These are phyloP conservation scores for Anagyrus pseudococci DNA, from an alignment of 2,888 invertebrate genomes.

Conservation along the genomic window DNA sequence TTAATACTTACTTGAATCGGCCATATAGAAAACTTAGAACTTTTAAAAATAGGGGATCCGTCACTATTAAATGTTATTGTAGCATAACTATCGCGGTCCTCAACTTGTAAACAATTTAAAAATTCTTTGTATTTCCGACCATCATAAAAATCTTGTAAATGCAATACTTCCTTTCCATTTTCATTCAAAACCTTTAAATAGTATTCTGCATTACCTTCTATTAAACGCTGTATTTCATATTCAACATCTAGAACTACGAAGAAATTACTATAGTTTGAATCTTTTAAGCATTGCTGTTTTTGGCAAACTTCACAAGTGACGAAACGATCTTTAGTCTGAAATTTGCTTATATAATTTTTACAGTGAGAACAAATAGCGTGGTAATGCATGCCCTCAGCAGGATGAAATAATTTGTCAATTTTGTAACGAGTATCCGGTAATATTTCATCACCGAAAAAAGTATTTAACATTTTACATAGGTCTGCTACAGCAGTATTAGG, in stretches of 20 bases:
- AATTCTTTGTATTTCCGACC: neutral
- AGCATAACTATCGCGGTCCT: neutral
- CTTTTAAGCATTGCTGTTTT: too few relatives aligned
- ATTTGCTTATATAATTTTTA: neutral
- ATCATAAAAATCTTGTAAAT: neutral
- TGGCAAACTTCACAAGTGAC: too few relatives aligned
- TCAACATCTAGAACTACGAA: too few relatives aligned
- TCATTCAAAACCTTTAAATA: too few relatives aligned
- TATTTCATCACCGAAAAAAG: neutral
- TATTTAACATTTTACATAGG: neutral
- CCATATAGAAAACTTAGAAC: constrained; percentile 29
- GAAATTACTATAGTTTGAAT: too few relatives aligned
- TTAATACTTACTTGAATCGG: constrained; percentile 32
- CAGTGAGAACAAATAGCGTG: neutral
- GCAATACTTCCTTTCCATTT: too few relatives aligned
- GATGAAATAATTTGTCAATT: neutral
- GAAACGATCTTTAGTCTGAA: neutral
- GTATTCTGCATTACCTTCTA: too few relatives aligned
- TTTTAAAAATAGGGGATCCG: constrained; percentile 30
- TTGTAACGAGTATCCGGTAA: neutral
- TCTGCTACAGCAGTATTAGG: neutral
- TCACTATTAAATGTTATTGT: constrained; percentile 8
- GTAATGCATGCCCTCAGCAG: neutral
- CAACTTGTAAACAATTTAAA: neutral
- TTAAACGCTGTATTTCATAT: too few relatives aligned